Conservation (phyloP, 2,888 invertebrate genomes). For the Lepeophtheirus nordmannii region DNA sequence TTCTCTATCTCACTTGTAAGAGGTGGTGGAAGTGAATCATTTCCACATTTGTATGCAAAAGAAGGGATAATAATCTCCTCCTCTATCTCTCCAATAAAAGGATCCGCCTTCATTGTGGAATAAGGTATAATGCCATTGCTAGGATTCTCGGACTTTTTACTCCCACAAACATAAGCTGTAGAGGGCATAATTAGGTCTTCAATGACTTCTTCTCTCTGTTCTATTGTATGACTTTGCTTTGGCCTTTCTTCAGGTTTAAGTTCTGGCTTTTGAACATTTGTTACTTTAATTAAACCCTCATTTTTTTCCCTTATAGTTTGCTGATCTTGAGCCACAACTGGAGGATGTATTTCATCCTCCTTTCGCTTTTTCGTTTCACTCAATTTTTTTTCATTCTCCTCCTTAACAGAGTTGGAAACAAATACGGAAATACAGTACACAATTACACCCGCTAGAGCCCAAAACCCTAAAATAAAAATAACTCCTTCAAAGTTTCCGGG, state of each 20-base stretch:
- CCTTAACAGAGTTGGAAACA: constrained; percentile 3
- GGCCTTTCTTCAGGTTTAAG: neutral
- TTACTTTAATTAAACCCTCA: neutral
- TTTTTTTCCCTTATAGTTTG: neutral
- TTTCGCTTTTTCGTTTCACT: neutral
- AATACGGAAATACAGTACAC: neutral
- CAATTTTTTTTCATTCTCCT: neutral
- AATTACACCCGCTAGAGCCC: neutral
- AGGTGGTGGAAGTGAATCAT: neutral
- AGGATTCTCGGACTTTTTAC: neutral
- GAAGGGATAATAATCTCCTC: neutral
- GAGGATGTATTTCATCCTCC: neutral
- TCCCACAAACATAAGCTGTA: neutral
- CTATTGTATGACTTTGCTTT: neutral
- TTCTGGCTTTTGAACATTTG: neutral
- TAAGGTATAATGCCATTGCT: neutral
- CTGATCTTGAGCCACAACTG: neutral
- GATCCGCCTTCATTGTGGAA: neutral
- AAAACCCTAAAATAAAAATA: constrained; percentile 3
- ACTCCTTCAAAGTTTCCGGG: constrained; percentile 8
- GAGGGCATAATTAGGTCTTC: neutral
- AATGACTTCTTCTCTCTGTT: neutral
- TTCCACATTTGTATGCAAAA: neutral
- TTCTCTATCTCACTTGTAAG: neutral
- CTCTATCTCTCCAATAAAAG: neutral